Base-by-base conservation (phyloP, 2,888 invertebrate species). In the Meghimatium bilineatum region DNA sequence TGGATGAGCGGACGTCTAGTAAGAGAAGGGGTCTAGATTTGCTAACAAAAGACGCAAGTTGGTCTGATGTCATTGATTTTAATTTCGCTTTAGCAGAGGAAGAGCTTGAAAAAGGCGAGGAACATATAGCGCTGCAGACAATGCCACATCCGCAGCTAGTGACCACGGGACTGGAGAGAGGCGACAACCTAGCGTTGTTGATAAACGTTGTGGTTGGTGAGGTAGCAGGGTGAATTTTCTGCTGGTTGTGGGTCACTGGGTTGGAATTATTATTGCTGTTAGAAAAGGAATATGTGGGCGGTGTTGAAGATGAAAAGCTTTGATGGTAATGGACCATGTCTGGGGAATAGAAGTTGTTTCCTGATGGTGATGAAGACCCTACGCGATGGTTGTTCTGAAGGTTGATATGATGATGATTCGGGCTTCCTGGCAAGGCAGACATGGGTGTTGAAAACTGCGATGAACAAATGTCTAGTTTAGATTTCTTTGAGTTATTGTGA, bases 1-100 rank as follows among this genome's bases (percentile, higher is more conserved):
- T 95, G 92, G 96, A 96, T 1, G 96, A 95, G 74, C 96, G 94
- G 92, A 96, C 96, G 92, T 96, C 96, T 80, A 96, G 92, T 14
- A 96, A 92, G 29, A 96, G 85, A 44, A 90, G 85, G 23, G 89
- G 85, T 80, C 88, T 90, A 63, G 88, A 85, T 84, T 89, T 91
- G 78, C 86, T 86, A 14, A 91, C 82, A 83, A 87, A 86, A 32
- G 83, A 75, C 2, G 90, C 90, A 49, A 92, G 86, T 74, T 92
- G 91, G 79, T 89, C 85, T 12, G 90, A 86, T 26, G 86, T 82
- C 72, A 92, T 90, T 10, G 90, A 88, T 82, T 90, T 75, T 69
- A 85, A 74, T 49, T 80, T 74, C 3, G 83, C 83, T 74, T n/a
- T 79, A 6, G 72, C 36, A 5, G 74, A 72, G 32, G 82, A 79